Conservation (phyloP, 2,888 invertebrate species). For the Drosophila cracens region DNA sequence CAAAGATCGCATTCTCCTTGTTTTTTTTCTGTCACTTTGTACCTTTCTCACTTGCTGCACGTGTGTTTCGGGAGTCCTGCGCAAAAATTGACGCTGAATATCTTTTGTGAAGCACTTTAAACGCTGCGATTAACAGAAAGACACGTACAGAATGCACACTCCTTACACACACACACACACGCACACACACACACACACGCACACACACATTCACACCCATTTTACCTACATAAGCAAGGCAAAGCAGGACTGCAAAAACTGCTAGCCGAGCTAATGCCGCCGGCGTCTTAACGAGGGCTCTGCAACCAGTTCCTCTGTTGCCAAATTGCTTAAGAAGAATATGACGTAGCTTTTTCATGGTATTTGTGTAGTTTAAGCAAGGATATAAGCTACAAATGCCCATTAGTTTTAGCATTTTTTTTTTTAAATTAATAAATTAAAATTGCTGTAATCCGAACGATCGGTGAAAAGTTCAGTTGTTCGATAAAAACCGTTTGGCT, state of each 20-base stretch:
- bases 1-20: constrained; percentile 32
- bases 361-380: neutral
- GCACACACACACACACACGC: constrained; percentile 8
- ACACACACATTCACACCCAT: constrained; percentile 2
- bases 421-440: neutral
- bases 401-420: neutral
- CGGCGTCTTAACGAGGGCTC: constrained; percentile 12
- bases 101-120: constrained; percentile 53
- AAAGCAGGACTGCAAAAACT: constrained; percentile 49
- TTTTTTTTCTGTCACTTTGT: neutral
- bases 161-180: neutral
- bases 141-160: constrained; percentile 62
- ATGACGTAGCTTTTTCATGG: neutral
- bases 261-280: constrained; percentile 12
- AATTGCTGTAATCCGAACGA: neutral
- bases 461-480: neutral
- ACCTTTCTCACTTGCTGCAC: neutral
- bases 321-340: neutral
- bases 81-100: constrained; percentile 55
- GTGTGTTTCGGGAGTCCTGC: constrained; percentile 54
- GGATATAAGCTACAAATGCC: neutral
- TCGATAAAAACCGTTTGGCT: neutral
- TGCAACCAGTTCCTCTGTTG: neutral
- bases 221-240: constrained; percentile 52
- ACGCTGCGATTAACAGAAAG: constrained; percentile 76